These are phyloP conservation scores for Lepas anatifera DNA, from an alignment of 2,888 invertebrate genomes.

Conservation along the genomic window DNA sequence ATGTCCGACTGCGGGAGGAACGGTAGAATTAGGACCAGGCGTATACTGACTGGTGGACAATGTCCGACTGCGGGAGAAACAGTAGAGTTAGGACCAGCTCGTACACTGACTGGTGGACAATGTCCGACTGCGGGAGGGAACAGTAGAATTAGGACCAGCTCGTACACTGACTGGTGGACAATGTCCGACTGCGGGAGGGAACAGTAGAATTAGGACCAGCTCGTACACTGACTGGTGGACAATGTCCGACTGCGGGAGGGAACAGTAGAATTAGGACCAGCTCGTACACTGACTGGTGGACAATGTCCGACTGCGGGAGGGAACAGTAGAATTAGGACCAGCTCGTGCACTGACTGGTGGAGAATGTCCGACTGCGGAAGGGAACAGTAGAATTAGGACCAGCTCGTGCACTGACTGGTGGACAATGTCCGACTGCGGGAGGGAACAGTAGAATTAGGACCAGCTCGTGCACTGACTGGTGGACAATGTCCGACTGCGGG, in stretches of 20 bases:
- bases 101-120: too few species aligned
- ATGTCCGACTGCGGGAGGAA: slow-evolving; percentile 94
- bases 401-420: slow-evolving; percentile 98
- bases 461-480: too few species aligned
- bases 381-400: slow-evolving; percentile 26
- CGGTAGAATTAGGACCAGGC: slow-evolving; percentile 50
- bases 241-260: slow-evolving; percentile 90
- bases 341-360: slow-evolving; percentile 88
- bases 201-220: slow-evolving; percentile 40
- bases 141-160: too few species aligned
- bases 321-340: too few species aligned
- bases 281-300: too few species aligned
- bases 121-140: too few species aligned
- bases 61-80: slow-evolving; percentile 91
- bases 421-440: slow-evolving; percentile 91
- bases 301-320: too few species aligned
- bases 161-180: slow-evolving; percentile 77
- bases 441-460: too few species aligned
- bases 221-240: slow-evolving; percentile 99
- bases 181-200: slow-evolving; percentile 94
- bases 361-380: slow-evolving; percentile 83
- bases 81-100: too few species aligned
- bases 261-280: too few species aligned
- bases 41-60: slow-evolving; percentile 97
- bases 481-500: too few species aligned